These are phyloP conservation scores for Cheilosia vernalis DNA, from an alignment of 2,888 invertebrate genomes.

Conservation along the genomic window DNA sequence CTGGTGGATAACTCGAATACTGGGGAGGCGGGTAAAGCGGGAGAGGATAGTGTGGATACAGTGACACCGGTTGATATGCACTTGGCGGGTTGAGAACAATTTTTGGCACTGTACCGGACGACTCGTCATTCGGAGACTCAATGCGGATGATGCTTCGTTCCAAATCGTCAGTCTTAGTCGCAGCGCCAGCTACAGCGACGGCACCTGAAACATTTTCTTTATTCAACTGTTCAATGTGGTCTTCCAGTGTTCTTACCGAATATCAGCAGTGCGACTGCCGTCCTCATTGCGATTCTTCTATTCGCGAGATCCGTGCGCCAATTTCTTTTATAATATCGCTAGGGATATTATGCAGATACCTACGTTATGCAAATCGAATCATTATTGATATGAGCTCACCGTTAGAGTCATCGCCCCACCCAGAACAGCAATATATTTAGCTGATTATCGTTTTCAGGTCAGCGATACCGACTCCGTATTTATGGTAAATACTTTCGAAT, in stretches of 20 bases:
- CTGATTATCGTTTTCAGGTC: neutral
- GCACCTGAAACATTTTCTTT: no score
- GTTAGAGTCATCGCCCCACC: slow-evolving; percentile 11
- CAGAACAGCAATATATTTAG: neutral
- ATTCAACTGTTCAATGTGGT: neutral
- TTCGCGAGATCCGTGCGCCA: slow-evolving; percentile 6
- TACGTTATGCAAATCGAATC: slow-evolving; percentile 27
- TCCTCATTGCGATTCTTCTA: slow-evolving; percentile 51
- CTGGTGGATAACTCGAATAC: no score
- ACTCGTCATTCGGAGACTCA: neutral
- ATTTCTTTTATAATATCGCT: slow-evolving; percentile 51
- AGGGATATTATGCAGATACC: neutral
- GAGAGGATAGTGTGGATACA: neutral
- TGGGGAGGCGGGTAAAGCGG: slow-evolving; percentile 2
- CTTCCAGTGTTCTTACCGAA: slow-evolving; percentile 30
- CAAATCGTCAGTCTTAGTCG: neutral
- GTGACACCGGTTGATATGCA: neutral
- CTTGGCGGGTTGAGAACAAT: slow-evolving; percentile 14
- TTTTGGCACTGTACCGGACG: slow-evolving; percentile 7
- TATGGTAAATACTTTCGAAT: slow-evolving; percentile 27
- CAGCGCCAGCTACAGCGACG: no score
- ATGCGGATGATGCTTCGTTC: slow-evolving; percentile 24
- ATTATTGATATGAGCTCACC: neutral
- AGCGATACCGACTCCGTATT: slow-evolving; percentile 2
- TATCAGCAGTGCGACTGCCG: slow-evolving; percentile 41